These are phyloP conservation scores for Drosophila pseudoananassae DNA, from an alignment of 1,140 invertebrate genomes.

Conservation along the genomic window DNA sequence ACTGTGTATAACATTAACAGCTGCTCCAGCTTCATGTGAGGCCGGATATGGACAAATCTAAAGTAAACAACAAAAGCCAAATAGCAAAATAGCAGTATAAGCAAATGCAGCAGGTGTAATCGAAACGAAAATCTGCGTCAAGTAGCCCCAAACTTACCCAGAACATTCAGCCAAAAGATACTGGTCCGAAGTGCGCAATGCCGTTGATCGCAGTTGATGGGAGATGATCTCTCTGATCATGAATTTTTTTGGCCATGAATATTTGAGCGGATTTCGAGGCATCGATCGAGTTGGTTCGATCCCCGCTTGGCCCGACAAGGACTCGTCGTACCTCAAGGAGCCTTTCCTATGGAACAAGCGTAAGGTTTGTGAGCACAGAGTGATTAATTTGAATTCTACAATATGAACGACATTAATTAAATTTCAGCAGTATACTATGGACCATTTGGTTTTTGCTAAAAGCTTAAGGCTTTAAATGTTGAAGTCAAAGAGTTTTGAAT, in stretches of 20 bases:
- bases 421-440: no score
- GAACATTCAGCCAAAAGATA: not conserved
- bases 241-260: conserved; percentile 74
- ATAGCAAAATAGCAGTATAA: conserved; percentile 3
- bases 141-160: not conserved
- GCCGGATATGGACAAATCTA: conserved; percentile 19
- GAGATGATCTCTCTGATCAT: conserved; percentile 22
- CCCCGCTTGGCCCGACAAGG: conserved; percentile 48
- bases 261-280: conserved; percentile 71
- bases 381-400: not conserved
- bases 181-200: not conserved
- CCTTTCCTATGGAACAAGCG: conserved; percentile 54
- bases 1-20: conserved; percentile 4
- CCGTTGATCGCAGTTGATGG: not conserved
- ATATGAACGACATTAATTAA: not conserved
- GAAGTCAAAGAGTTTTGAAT: no score
- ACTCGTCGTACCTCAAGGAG: conserved; percentile 54
- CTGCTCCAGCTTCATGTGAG: conserved; percentile 2
- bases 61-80: conserved; percentile 22
- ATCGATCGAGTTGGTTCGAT: conserved; percentile 45
- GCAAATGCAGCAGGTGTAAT: not conserved
- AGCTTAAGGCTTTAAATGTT: no score
- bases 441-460: no score
- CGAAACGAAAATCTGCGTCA: not conserved
- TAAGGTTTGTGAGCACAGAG: conserved; percentile 45